A percentile compares a stretch with the other conserved stretches of the same genome.
Evolutionary conservation across 2,797 vertebrate species (phyloP).

Genomic region (Euphonia xanthogaster): DNA sequence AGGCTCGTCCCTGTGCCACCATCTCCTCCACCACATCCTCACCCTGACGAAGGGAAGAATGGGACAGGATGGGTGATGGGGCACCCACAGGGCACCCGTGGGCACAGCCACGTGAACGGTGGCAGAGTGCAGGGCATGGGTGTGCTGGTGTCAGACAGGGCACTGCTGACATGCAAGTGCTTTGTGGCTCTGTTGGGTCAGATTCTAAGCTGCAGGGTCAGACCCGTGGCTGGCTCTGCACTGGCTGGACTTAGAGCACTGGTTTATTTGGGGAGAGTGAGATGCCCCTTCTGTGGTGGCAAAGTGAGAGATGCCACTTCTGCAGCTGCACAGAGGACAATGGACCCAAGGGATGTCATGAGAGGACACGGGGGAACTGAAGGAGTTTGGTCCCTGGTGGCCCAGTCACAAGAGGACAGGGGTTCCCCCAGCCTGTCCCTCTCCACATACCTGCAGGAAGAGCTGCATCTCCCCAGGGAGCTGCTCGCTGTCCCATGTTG

Average conservation of each 20-base stretch:
- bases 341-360: neutral
- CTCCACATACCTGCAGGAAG: slow-evolving; percentile 80
- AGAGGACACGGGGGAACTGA: neutral
- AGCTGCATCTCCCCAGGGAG: slow-evolving; percentile 64
- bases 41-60: slow-evolving; percentile 10
- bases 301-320: neutral
- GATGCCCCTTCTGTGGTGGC: neutral
- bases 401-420: neutral
- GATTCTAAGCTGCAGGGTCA: neutral
- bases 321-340: neutral
- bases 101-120: neutral
- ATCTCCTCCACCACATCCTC: slow-evolving; percentile 74
- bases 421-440: neutral
- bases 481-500: fast-evolving
- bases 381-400: neutral
- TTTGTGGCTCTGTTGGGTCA: neutral
- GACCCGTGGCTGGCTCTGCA: neutral
- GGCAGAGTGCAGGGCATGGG: neutral
- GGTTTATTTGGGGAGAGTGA: neutral
- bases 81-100: fast-evolving
- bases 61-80: neutral
- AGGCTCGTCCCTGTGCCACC: slow-evolving; percentile 70
- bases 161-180: fast-evolving
- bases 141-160: neutral
- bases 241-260: neutral